phyloP scores from a whole-genome alignment of 2,888 invertebrate genomes.

The Perizoma flavofasciatum region DNA sequence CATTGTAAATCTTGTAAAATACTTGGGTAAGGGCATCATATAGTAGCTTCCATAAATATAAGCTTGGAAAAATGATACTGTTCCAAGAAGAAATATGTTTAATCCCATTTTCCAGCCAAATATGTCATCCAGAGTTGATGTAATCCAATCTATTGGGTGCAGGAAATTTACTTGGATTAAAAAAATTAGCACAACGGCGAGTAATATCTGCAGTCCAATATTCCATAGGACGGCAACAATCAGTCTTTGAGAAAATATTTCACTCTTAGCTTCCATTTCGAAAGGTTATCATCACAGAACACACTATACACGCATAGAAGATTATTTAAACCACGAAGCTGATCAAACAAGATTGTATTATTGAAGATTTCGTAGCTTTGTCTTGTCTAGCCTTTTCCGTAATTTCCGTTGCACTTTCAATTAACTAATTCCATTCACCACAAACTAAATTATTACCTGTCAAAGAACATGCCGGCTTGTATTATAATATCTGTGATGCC shows the following conservation, averaged over 20 bases:
- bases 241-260: constrained; percentile 85
- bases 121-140: constrained; percentile 83
- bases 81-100: constrained; percentile 85
- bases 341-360: neutral
- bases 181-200: constrained; percentile 78
- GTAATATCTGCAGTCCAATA: constrained; percentile 80
- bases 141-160: constrained; percentile 87
- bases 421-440: too few species aligned
- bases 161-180: constrained; percentile 85
- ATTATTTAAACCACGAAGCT: neutral
- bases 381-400: too few species aligned
- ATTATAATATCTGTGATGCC: too few species aligned
- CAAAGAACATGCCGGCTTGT: too few species aligned
- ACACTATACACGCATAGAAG: neutral
- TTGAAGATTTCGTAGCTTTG: too few species aligned
- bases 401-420: too few species aligned
- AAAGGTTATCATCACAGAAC: constrained; percentile 21
- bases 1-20: constrained; percentile 87
- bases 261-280: constrained; percentile 73
- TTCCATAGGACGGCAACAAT: constrained; percentile 85
- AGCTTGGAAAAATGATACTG: constrained; percentile 88
- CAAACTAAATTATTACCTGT: too few species aligned
- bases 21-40: constrained; percentile 84
- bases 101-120: constrained; percentile 86
- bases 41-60: constrained; percentile 88